Evolutionary conservation across 2,888 invertebrate species (phyloP), one percentile per base, ranked within the genome.

Genomic region (Hartigia nigra): DNA sequence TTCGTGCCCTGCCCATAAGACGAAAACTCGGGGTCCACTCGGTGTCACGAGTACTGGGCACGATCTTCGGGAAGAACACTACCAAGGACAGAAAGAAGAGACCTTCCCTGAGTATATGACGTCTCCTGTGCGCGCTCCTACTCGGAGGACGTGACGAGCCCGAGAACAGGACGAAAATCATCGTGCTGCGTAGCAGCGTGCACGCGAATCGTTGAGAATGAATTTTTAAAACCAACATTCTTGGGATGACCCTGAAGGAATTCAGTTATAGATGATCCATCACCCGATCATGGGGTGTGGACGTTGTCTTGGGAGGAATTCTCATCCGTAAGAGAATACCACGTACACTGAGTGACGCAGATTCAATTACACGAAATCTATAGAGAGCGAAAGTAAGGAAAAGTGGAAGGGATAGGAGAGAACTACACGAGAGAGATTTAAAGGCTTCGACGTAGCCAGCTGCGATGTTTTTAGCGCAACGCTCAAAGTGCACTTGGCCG

Each of bases 51-150:
- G 96, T 96, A 12, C 94, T 96, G 88, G 96, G 96, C 77, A 96
- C 95, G 91, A 96, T 96, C 91, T 96, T 96, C 88, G 96, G 96
- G 74, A 96, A 95, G 92, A 96, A 95, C 91, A 95, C 94, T 87
- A 95, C 95, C 90, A 95, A 94, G 83, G 95, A 96, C 86, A 92
- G 96, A 84, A 96, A 96, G 93, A 96, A 96, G 92, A 93, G 96
- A 87, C 96, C 96, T 36, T 96, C 96, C 70, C 93, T 96, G 85
- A 96, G 95, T 91, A 96, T 96, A 93, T 96, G 93, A 94, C 91
- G 90, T 85, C 87, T 91, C 84, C 87, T 91, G 78, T 89, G 88
- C 90, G 88, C 89, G 89, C 91, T 91, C 88, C 90, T 91, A 85
- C 88, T 90, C 85, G 90, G 89, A 81, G 88, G 87, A 85, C 87